Conservation (phyloP, 2,113 vertebrate species). For the Lanius collurio region DNA sequence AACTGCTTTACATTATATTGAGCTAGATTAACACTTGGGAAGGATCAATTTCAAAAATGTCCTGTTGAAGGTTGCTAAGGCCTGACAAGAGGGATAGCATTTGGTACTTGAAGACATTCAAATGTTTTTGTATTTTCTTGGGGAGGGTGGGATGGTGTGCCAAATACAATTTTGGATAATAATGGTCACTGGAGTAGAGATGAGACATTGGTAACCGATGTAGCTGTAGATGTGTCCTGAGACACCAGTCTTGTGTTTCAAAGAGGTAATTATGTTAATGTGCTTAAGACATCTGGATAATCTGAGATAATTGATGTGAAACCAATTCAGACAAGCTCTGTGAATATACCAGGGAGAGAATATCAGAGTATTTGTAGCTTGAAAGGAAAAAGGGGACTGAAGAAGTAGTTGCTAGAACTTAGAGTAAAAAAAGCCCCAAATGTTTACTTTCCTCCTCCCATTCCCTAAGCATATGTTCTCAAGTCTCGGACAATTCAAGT, state of each 20-base stretch:
- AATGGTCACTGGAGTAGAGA: not conserved
- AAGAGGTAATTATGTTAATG: not conserved
- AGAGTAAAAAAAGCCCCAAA: not conserved
- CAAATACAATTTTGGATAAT: not conserved
- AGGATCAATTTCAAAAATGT: not conserved
- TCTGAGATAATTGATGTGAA: not conserved
- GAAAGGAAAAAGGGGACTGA: not conserved
- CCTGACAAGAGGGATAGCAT: not conserved
- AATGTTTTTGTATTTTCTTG: not conserved
- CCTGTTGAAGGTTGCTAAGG: not conserved
- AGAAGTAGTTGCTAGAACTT: not conserved
- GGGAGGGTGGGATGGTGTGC: not conserved
- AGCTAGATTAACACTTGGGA: not conserved
- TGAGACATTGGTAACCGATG: not conserved
- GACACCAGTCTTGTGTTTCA: not conserved
- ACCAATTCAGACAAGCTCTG: not conserved
- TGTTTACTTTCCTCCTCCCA: rapidly evolving
- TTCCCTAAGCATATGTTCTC: not conserved
- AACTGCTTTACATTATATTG: not conserved
- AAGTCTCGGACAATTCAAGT: not conserved
- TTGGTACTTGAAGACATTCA: not conserved
- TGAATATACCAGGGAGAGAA: not conserved
- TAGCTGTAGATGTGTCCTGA: not conserved
- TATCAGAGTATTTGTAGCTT: not conserved
- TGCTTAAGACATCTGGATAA: not conserved